phyloP scores from a whole-genome alignment of 1,140 invertebrate genomes.

The Vollenhovia emeryi region DNA sequence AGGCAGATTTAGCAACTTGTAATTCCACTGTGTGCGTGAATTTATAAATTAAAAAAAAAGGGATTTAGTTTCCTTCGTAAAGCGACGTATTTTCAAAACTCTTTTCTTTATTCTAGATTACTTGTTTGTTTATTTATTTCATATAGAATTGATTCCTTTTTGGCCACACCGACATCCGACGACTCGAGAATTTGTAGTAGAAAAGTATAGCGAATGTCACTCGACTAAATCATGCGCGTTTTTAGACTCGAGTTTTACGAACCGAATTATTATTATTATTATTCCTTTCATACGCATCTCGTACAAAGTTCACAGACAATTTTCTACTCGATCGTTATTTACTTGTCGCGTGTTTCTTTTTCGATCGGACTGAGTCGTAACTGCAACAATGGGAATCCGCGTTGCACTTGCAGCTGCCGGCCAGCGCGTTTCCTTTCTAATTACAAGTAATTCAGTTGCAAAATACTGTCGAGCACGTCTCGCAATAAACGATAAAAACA shows the following conservation, averaged over 20 bases:
- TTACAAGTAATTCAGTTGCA: conserved; percentile 37
- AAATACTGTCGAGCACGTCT: conserved; percentile 31
- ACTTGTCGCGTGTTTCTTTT: neutral
- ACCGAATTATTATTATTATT: neutral
- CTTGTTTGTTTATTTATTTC: too few species aligned
- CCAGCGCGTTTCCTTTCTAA: conserved; percentile 45
- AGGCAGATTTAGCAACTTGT: too few species aligned
- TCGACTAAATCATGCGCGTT: neutral
- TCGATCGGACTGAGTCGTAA: neutral
- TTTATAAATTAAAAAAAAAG: too few species aligned
- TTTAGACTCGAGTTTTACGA: neutral
- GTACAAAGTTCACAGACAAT: neutral
- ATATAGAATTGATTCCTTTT: too few species aligned
- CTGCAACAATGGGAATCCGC: neutral
- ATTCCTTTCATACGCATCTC: neutral
- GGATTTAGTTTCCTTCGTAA: too few species aligned
- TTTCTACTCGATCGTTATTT: neutral
- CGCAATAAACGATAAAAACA: conserved; percentile 57
- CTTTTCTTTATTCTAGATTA: too few species aligned
- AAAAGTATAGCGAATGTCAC: neutral
- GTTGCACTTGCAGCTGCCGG: neutral
- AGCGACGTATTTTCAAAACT: too few species aligned
- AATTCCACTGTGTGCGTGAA: too few species aligned
- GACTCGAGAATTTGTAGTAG: neutral
- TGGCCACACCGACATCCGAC: too few species aligned